These are phyloP conservation scores for Coecobrya sp. DNA, from an alignment of 2,888 invertebrate genomes.

Conservation along the genomic window DNA sequence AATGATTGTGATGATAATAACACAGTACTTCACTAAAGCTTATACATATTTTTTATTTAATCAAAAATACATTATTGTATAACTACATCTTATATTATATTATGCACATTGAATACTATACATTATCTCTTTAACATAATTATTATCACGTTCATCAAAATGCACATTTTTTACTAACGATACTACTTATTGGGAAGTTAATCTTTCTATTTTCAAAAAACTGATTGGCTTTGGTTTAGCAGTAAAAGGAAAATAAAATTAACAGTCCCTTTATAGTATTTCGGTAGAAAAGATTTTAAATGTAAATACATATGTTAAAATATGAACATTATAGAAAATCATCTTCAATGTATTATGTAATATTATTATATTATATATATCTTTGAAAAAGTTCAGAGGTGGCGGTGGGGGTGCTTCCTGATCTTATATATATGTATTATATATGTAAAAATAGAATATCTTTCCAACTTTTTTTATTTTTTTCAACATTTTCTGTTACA, in stretches of 20 bases:
- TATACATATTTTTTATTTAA: background rate
- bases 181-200: background rate
- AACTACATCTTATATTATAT: background rate
- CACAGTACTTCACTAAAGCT: background rate
- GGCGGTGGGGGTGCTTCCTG: constrained; percentile 85
- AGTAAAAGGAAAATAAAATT: constrained; percentile 3
- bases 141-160: constrained; percentile 36
- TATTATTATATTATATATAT: constrained; percentile 34
- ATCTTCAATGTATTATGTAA: constrained; percentile 31
- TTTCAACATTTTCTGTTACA: constrained; percentile 40
- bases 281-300: constrained; percentile 58
- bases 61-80: background rate
- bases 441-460: constrained; percentile 77
- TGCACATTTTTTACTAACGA: constrained; percentile 25
- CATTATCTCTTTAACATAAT: background rate
- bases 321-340: constrained; percentile 26
- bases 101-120: constrained; percentile 20
- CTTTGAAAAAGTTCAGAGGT: constrained; percentile 83
- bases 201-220: constrained; percentile 16
- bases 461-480: constrained; percentile 58
- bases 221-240: background rate
- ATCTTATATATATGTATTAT: constrained; percentile 80
- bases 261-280: constrained; percentile 29
- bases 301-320: constrained; percentile 46
- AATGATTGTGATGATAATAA: constrained; percentile 9